Conservation (phyloP, 1,140 invertebrate species). For the Physella acuta region DNA sequence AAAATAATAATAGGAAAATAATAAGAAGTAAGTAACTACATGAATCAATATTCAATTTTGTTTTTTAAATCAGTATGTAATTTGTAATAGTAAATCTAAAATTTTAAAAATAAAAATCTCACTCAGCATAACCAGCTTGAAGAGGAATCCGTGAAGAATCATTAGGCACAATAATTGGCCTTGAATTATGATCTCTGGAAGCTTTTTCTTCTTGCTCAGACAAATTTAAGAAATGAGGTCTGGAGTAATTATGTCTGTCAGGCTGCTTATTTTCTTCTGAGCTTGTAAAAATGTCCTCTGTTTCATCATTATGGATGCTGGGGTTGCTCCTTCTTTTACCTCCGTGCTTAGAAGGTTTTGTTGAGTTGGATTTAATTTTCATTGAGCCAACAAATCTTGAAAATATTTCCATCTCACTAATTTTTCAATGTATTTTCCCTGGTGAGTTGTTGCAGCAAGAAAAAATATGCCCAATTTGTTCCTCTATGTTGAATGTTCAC, state of each 20-base stretch:
- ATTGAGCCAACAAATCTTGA: constrained; percentile 13
- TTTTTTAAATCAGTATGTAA: not conserved
- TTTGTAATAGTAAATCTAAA: too few species aligned
- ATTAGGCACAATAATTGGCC: constrained; percentile 4
- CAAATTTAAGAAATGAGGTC: constrained; percentile 12
- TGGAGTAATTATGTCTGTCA: constrained; percentile 4
- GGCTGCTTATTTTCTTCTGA: not conserved
- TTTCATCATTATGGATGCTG: not conserved
- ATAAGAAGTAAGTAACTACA: not conserved
- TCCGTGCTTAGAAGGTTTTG: not conserved
- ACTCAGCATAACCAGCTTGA: constrained; percentile 22
- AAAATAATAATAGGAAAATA: not conserved
- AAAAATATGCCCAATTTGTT: too few species aligned
- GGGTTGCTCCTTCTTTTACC: not conserved
- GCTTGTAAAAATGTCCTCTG: not conserved
- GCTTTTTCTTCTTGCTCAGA: constrained; percentile 6
- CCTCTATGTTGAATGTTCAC: too few species aligned
- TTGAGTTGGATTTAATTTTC: not conserved
- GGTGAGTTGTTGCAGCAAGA: too few species aligned
- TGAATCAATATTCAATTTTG: not conserved
- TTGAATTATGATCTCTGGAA: not conserved
- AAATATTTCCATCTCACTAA: too few species aligned
- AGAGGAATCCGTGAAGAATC: not conserved
- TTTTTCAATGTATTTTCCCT: too few species aligned
- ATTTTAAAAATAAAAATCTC: too few species aligned